phyloP scores from a whole-genome alignment of 1,140 invertebrate species.

The Lasioglossum baleicum region DNA sequence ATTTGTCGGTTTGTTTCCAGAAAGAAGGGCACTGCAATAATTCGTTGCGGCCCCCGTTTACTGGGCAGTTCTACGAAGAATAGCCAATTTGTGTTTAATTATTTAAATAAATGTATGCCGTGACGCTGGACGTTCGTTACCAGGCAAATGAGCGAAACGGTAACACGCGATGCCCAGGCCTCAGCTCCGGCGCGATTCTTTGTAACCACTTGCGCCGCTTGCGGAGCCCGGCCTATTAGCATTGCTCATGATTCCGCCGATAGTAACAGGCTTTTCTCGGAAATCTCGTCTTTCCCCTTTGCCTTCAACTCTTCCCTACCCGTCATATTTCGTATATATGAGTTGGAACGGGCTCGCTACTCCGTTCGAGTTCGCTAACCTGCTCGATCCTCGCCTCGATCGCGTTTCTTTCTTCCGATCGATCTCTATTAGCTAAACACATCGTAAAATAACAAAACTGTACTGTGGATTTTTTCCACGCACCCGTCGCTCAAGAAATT shows the following conservation, averaged over 20 bases:
- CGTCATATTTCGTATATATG: constrained; percentile 17
- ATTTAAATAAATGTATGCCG: constrained; percentile 77
- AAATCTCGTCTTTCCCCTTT: constrained; percentile 44
- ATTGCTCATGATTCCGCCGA: constrained; percentile 71
- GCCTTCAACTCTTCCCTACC: constrained; percentile 5
- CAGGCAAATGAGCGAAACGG: constrained; percentile 77
- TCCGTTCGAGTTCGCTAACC: not conserved
- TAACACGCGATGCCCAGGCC: constrained; percentile 71
- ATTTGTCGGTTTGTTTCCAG: constrained; percentile 32
- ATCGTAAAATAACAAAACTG: too few relatives aligned
- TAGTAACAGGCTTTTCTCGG: constrained; percentile 69
- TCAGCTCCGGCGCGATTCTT: constrained; percentile 53
- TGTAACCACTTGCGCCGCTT: constrained; percentile 59
- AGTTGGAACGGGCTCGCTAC: not conserved
- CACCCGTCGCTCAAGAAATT: too few relatives aligned
- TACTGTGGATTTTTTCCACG: too few relatives aligned
- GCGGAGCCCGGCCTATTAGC: constrained; percentile 66
- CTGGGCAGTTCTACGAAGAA: not conserved
- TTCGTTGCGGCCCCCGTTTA: not conserved
- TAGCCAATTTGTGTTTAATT: constrained; percentile 75
- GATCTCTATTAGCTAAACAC: too few relatives aligned
- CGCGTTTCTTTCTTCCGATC: too few relatives aligned
- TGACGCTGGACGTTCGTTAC: constrained; percentile 74
- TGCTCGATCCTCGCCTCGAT: too few relatives aligned
- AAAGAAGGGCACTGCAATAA: constrained; percentile 43